These are phyloP conservation scores for Phasianus colchicus DNA, from an alignment of 2,113 vertebrate species.

Conservation along the genomic window DNA sequence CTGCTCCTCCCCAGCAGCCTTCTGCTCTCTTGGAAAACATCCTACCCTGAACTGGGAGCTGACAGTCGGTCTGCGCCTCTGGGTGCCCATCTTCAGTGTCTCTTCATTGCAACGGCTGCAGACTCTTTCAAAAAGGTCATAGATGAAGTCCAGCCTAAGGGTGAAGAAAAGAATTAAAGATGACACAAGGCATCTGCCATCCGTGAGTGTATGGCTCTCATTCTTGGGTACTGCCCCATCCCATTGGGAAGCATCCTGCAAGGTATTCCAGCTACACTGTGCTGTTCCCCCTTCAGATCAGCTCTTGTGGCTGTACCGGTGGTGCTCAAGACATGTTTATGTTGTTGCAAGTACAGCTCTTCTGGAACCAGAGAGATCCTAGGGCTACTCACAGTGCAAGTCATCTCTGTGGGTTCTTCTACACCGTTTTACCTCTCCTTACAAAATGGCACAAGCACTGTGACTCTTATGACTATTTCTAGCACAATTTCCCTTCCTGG, in stretches of 20 bases:
- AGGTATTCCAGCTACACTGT: not conserved
- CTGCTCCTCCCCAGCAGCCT: conserved; percentile 46
- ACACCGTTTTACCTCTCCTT: not conserved
- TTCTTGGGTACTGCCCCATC: not conserved
- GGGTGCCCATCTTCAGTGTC: conserved; percentile 91
- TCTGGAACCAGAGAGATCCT: not conserved
- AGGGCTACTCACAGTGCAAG: not conserved
- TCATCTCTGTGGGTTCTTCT: not conserved
- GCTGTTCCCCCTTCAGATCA: not conserved
- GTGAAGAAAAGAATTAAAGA: conserved; percentile 9
- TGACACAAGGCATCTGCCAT: not conserved
- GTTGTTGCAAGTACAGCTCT: not conserved
- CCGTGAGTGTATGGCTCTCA: not conserved
- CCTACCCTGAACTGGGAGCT: conserved; percentile 95
- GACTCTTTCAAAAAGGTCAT: conserved; percentile 91
- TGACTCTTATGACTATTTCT: not conserved
- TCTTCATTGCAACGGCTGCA: conserved; percentile 87
- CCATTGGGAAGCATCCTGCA: not conserved
- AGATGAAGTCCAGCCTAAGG: conserved; percentile 91
- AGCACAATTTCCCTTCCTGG: not conserved
- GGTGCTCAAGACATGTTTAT: not conserved
- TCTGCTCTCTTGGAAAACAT: conserved; percentile 56
- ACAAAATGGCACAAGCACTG: rapidly evolving
- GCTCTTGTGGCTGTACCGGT: not conserved
- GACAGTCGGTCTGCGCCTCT: conserved; percentile 91